Conservation (phyloP, 2,797 vertebrate species). For the Microchirus variegatus region DNA sequence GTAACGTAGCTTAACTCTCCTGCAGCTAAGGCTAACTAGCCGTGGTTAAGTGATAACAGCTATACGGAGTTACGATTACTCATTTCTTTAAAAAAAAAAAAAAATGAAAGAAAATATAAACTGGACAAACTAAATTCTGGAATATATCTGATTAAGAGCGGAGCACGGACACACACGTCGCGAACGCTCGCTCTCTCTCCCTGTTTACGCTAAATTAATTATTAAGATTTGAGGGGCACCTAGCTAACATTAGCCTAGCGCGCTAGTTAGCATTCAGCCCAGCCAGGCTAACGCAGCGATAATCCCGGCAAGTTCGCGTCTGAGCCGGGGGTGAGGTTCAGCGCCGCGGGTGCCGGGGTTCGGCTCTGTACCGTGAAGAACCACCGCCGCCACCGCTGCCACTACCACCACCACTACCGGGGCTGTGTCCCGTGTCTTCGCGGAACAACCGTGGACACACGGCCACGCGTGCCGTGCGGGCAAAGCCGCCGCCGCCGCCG, state of each 20-base stretch:
- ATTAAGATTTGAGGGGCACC: neutral
- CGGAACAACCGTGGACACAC: accelerated
- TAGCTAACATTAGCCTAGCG: conserved; percentile 51
- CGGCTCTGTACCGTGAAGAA: neutral
- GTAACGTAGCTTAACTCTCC: neutral
- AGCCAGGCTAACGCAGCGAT: conserved; percentile 35
- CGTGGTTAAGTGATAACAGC: conserved; percentile 38
- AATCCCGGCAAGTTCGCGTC: conserved; percentile 56
- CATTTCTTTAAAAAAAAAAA: conserved; percentile 33
- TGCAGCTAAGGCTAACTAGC: conserved; percentile 25
- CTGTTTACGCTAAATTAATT: too few species aligned
- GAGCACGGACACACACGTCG: accelerated
- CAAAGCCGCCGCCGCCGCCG: too few species aligned
- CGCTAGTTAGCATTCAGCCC: conserved; percentile 51
- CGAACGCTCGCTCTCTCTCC: accelerated
- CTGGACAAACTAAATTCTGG: accelerated
- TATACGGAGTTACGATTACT: conserved; percentile 14
- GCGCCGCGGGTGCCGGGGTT: neutral
- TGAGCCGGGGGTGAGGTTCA: conserved; percentile 16
- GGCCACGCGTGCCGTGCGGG: neutral
- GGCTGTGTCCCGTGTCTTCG: neutral
- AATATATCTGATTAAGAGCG: accelerated
- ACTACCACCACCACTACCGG: too few species aligned
- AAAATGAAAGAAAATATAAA: neutral
- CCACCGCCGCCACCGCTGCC: too few species aligned